phyloP scores from a whole-genome alignment of 2,113 vertebrate species.

The Oncorhynchus tshawytscha region DNA sequence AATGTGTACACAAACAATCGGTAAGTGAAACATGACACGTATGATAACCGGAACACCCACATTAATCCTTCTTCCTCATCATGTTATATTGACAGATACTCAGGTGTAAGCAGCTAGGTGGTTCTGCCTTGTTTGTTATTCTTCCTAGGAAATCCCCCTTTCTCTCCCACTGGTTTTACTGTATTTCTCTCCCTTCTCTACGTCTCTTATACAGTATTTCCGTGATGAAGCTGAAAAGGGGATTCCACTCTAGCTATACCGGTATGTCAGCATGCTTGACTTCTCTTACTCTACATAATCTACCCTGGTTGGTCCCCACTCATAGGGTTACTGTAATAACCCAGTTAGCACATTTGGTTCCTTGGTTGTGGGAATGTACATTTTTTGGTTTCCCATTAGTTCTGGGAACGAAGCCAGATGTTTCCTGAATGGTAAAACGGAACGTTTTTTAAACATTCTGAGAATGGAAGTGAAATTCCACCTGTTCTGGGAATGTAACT shows the following conservation, averaged over 20 bases:
- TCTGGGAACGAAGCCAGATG: too few species aligned
- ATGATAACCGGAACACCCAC: background rate
- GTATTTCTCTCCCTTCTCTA: too few species aligned
- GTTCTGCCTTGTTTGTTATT: background rate
- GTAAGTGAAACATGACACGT: background rate
- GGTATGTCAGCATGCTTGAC: background rate
- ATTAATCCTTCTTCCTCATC: background rate
- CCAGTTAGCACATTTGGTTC: too few species aligned
- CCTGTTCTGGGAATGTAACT: too few species aligned
- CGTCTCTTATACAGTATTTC: background rate
- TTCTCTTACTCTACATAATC: background rate
- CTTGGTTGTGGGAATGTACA: too few species aligned
- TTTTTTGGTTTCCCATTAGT: too few species aligned
- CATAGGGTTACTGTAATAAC: too few species aligned
- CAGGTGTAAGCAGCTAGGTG: background rate
- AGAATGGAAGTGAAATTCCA: too few species aligned
- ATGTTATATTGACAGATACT: background rate
- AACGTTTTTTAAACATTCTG: too few species aligned
- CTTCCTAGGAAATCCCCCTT: background rate
- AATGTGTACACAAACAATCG: too few species aligned
- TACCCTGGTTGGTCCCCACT: too few species aligned
- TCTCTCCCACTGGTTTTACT: background rate
- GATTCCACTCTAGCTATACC: constrained; percentile 1
- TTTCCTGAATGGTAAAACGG: too few species aligned
- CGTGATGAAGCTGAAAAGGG: background rate